Conservation (phyloP, 2,888 invertebrate species). For the Idaea aversata region DNA sequence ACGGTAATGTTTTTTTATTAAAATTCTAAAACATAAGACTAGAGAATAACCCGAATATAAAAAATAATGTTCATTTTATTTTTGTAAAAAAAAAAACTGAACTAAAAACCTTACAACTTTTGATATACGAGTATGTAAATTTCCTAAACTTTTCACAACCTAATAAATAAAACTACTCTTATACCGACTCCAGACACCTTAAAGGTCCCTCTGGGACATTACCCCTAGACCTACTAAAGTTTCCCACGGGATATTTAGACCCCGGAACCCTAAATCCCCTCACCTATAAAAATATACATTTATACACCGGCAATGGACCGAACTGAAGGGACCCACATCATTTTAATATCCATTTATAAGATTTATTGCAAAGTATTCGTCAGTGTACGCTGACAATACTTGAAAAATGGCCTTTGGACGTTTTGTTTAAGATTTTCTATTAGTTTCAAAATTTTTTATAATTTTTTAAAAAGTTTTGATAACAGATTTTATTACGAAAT, state of each 20-base stretch:
- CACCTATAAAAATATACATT: slow-evolving; percentile 27
- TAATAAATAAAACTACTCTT: background rate
- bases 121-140: no score
- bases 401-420: background rate
- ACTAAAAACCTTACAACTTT: no score
- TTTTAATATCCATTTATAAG: slow-evolving; percentile 59
- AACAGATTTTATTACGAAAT: no score
- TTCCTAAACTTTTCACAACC: no score
- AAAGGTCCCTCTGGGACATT: background rate
- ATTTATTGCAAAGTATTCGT: slow-evolving; percentile 39
- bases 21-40: no score
- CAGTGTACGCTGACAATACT: background rate
- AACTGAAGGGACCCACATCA: slow-evolving; percentile 51
- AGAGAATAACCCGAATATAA: no score
- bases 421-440: background rate
- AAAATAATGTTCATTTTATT: no score
- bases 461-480: no score
- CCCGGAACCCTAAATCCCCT: background rate
- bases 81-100: no score
- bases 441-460: no score
- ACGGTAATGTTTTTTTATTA: no score
- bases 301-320: slow-evolving; percentile 35
- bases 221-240: background rate
- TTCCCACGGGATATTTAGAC: background rate
- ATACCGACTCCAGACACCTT: slow-evolving; percentile 22